Evolutionary conservation across 35 echinoderm and acorn worm species (phyloP), one percentile per base, ranked within the genome.

Genomic region (Apostichopus parvimensis): DNA sequence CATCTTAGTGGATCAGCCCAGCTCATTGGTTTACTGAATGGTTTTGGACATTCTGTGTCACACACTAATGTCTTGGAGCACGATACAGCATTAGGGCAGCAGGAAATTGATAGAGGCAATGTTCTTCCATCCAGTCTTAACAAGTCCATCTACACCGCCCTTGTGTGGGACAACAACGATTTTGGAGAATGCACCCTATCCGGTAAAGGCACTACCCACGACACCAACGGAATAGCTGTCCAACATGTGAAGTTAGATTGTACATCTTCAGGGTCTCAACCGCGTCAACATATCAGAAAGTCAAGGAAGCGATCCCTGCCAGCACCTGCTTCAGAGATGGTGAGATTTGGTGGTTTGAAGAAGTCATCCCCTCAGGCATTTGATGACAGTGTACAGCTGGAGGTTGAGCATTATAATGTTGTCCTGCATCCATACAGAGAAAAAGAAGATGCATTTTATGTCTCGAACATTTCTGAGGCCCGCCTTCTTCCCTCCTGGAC

Each of bases 161-260:
- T 60, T 9, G 91, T 97, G 4, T 94, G 93, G 93, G 95, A 97
- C 59, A 97, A 94, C 73, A 96, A 94, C 15, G 95, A 94, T 70
- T 94, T 94, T 57, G 28, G 28, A 34, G 28, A 34, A 34, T 34
- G 28, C 28, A 34, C 28, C 28, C 28, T 34, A 34, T 34, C 92
- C 1, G 95, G 95, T 12, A 88, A 83, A 45, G 87, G 87, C 5
- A 95, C 91, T 9, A 95, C 91, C 6, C 86, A 95, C 28, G 93
- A 95, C 54, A 95, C 94, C 0, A 95, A 91, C 79, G 58, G 58
- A 7, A 60, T 60, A 60, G 58, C 6, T 14, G 18, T 84, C 9
- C 81, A 84, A 34, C 81, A 84, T 9, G 18, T 18, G 6, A 9
- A 15, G 9, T 25, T 11, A 9, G 9, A 57, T 15, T 12, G 0